Conservation (phyloP, 2,888 invertebrate species). For the Tipula vernalis region DNA sequence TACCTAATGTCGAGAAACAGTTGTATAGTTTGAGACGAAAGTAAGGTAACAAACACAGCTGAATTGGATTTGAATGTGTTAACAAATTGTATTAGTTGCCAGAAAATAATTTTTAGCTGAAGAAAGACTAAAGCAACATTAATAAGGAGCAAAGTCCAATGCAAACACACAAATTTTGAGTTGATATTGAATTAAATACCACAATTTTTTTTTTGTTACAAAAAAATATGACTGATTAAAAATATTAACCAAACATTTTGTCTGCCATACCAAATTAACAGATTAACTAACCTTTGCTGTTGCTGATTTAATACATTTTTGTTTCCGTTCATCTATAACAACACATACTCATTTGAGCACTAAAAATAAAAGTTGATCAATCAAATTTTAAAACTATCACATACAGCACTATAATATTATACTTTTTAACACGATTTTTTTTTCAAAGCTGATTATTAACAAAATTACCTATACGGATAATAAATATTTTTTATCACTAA, state of each 20-base stretch:
- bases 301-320: neutral
- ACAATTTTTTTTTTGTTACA: neutral
- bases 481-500: neutral
- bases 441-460: neutral
- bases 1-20: neutral
- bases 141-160: neutral
- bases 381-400: neutral
- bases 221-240: too few species aligned
- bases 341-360: neutral
- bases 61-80: neutral
- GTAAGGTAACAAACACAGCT: neutral
- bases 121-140: neutral
- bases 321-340: neutral
- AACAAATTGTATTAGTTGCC: neutral
- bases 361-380: neutral
- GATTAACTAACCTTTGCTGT: neutral
- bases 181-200: neutral
- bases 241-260: neutral
- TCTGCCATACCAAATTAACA: neutral
- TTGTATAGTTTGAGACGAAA: neutral
- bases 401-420: neutral
- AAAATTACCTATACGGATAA: neutral
- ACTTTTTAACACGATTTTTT: neutral
- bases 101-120: neutral
- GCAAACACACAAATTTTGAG: neutral